Conservation (phyloP, 2,888 invertebrate species). For the Cotesia congregata region DNA sequence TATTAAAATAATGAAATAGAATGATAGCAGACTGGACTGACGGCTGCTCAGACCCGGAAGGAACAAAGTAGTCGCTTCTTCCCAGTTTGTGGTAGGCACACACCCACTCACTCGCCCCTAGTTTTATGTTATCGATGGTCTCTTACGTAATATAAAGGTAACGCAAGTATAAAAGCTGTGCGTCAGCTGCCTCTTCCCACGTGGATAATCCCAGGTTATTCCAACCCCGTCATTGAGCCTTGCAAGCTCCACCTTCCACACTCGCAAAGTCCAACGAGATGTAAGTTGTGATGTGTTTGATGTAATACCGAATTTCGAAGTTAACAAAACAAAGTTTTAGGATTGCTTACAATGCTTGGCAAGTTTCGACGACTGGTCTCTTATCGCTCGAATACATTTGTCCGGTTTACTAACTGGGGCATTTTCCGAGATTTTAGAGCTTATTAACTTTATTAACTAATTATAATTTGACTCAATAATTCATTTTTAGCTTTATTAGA, state of each 20-base stretch:
- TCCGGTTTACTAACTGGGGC: too few relatives aligned
- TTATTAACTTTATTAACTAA: too few relatives aligned
- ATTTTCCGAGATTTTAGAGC: too few relatives aligned
- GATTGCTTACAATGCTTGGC: too few relatives aligned
- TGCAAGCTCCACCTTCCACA: conserved; percentile 5
- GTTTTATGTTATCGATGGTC: conserved; percentile 46
- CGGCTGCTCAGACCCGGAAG: conserved; percentile 18
- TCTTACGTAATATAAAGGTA: conserved; percentile 7
- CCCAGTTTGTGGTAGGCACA: conserved; percentile 19
- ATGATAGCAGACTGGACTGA: conserved; percentile 29
- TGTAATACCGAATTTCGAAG: too few relatives aligned
- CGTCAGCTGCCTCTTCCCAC: conserved; percentile 63
- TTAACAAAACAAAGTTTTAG: too few relatives aligned
- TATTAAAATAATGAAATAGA: conserved; percentile 28
- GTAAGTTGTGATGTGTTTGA: too few relatives aligned
- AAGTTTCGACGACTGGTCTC: too few relatives aligned
- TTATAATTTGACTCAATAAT: too few relatives aligned
- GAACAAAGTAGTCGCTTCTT: conserved; percentile 36
- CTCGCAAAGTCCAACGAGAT: not conserved
- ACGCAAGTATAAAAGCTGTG: too few relatives aligned
- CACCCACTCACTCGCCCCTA: not conserved
- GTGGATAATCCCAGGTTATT: conserved; percentile 62
- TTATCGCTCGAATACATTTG: too few relatives aligned
- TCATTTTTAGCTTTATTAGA: too few relatives aligned
- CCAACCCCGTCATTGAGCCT: conserved; percentile 49